These are phyloP conservation scores for Oxyteleia sp. DNA, from an alignment of 2,888 invertebrate genomes.

Conservation along the genomic window DNA sequence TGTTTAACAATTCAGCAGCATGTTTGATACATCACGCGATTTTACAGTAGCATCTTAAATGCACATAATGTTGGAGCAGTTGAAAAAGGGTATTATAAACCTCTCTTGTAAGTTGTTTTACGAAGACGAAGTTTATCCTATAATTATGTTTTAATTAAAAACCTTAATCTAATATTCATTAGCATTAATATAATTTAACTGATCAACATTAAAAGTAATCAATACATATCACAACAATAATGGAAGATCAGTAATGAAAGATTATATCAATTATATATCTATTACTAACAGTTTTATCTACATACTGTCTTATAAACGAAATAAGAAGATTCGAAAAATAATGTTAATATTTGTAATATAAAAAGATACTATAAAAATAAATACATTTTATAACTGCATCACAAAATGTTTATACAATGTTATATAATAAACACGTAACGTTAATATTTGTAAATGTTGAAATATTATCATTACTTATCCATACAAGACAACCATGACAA, in stretches of 20 bases:
- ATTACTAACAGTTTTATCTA: neutral
- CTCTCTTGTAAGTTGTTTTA: too few species aligned
- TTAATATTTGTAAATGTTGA: constrained; percentile 31
- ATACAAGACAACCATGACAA: constrained; percentile 29
- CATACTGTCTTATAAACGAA: too few species aligned
- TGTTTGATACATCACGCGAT: constrained; percentile 43
- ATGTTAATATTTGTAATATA: neutral
- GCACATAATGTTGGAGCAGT: too few species aligned
- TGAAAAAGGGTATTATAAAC: too few species aligned
- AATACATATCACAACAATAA: too few species aligned
- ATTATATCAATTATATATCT: neutral
- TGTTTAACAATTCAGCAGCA: constrained; percentile 57
- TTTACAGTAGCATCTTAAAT: constrained; percentile 11
- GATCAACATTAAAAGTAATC: too few species aligned
- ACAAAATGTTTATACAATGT: neutral
- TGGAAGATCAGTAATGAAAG: neutral
- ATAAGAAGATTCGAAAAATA: neutral
- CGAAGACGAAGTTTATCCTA: too few species aligned
- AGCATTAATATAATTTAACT: too few species aligned
- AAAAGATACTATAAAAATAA: neutral
- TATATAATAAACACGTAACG: neutral
- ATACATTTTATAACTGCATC: neutral
- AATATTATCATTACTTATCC: constrained; percentile 30
- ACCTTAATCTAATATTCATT: too few species aligned
- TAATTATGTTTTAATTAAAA: too few species aligned